Percentiles rank a stretch among this genome's conserved stretches.
Conservation (phyloP, 2,797 vertebrate genomes). For the Rhinatrema bivittatum region DNA sequence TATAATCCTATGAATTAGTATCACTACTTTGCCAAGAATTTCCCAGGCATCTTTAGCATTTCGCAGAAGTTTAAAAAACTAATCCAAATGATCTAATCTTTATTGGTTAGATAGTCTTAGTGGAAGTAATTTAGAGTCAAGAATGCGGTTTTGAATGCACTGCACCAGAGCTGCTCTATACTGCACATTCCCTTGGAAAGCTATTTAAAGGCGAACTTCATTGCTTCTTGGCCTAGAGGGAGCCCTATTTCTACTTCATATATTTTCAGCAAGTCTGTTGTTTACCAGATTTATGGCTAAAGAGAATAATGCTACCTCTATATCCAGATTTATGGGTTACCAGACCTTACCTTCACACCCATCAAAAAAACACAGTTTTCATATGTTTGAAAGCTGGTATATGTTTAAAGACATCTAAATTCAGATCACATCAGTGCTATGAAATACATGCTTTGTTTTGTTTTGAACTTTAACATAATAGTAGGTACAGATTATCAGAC, state of each 20-base stretch:
- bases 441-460: no score
- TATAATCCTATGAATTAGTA: no score
- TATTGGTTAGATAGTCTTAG: not conserved
- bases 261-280: conserved; percentile 30
- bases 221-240: conserved; percentile 32
- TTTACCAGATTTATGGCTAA: conserved; percentile 36
- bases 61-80: conserved; percentile 10
- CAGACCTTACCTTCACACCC: not conserved
- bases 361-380: conserved; percentile 8
- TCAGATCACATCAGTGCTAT: no score
- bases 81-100: conserved; percentile 16
- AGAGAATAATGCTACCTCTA: conserved; percentile 7
- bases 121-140: conserved; percentile 24
- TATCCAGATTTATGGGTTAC: conserved; percentile 15
- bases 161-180: conserved; percentile 6
- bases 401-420: not conserved
- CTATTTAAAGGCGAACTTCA: conserved; percentile 25
- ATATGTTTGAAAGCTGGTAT: conserved; percentile 4
- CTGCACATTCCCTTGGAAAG: conserved; percentile 23
- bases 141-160: conserved; percentile 9
- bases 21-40: conserved; percentile 22
- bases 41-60: conserved; percentile 23
- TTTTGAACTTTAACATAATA: no score
- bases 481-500: no score
- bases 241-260: conserved; percentile 32